Evolutionary conservation across 2,113 vertebrate genomes (phyloP).

Genomic region (Lynx canadensis): DNA sequence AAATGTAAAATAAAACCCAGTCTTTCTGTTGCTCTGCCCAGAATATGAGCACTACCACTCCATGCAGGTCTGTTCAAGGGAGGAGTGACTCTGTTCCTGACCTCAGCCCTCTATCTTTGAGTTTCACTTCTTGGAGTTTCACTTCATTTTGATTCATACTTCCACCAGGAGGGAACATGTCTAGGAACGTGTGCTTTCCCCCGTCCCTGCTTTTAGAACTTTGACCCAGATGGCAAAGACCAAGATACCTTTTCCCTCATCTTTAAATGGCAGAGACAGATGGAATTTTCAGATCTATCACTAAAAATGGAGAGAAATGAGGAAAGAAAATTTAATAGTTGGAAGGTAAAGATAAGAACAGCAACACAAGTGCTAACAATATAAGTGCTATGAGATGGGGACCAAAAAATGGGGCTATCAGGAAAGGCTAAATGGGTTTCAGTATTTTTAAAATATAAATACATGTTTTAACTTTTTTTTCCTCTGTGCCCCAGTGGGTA

Average conservation of each 20-base stretch:
- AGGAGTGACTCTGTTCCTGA: neutral
- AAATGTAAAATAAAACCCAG: neutral
- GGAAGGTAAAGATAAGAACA: neutral
- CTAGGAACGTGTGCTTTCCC: neutral
- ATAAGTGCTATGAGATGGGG: neutral
- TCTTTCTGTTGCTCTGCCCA: neutral
- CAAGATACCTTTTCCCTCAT: neutral
- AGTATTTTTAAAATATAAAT: neutral
- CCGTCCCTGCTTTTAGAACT: neutral
- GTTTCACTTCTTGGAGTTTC: neutral
- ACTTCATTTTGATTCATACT: neutral
- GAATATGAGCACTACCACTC: neutral
- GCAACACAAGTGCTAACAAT: neutral
- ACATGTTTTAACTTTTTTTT: neutral
- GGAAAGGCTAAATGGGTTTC: neutral
- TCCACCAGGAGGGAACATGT: neutral
- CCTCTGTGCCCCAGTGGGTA: neutral
- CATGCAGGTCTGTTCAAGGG: neutral
- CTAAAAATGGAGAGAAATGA: neutral
- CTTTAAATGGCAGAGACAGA: neutral
- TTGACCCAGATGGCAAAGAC: neutral
- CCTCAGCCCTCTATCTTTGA: neutral
- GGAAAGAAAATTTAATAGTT: neutral
- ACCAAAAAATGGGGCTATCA: neutral
- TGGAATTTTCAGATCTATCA: neutral